Base-by-base conservation (phyloP, 2,888 invertebrate species). In the Mesoligia furuncula region DNA sequence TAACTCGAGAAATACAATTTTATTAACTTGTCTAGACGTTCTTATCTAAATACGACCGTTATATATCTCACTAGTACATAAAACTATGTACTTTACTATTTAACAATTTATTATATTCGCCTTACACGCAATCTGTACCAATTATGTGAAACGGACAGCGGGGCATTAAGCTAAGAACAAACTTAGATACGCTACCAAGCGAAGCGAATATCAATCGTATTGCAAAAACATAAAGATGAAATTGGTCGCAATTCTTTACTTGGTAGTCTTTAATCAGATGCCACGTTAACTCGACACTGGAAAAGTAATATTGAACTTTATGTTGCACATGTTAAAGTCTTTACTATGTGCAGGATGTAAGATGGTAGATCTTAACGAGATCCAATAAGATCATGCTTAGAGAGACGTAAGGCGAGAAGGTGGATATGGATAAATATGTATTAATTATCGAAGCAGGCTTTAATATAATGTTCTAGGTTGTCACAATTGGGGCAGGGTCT, bases 401-500 rank as follows among this genome's bases (percentile, higher is more conserved):
- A 79, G 54, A 84, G 80, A 71, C 27, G 72, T 87, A 74, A 76
- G 85, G 75, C 13, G 76, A 74, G 68, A 76, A 76, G 75, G n/a
- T 70, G 57, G 75, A 73, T 87, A 85, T 85, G 85, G 87, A 82
- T 85, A 85, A 80, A 87, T 89, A 89, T 84, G 81, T 79, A 88
- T 87, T 88, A 87, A 89, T 89, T 89, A 89, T 86, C 81, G 59
- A 61, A 73, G 79, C 62, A 80, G 70, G 74, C 79, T 79, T 85
- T 85, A 86, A 77, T 77, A 78, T 79, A 80, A 71, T 77, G 69
- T 64, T 85, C 89, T 87, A 89, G 87, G 76, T 79, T 87, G 81
- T 84, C 70, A 86, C 77, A 89, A 86, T 80, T 86, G 76, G 89
- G 80, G 68, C 87, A 87, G 80, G 87, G 86, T 76, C 88, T 79